phyloP scores from a whole-genome alignment of 1,140 invertebrate genomes.

The Acromyrmex echinatior region DNA sequence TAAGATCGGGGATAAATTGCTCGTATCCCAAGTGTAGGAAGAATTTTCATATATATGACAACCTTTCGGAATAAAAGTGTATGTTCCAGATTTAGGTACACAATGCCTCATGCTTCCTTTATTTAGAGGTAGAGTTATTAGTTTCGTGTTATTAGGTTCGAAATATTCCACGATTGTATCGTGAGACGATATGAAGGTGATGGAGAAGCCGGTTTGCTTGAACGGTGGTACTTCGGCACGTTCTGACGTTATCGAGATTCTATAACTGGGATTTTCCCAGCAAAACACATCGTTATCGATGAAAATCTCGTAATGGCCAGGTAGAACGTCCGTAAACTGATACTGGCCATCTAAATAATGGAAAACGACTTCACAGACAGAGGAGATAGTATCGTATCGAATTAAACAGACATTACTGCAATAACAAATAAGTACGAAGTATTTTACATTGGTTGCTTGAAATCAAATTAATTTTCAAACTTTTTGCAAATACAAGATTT shows the following conservation, averaged over 20 bases:
- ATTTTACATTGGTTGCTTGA: neutral
- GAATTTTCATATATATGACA: slow-evolving; percentile 93
- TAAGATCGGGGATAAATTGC: slow-evolving; percentile 79
- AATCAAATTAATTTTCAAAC: slow-evolving; percentile 6
- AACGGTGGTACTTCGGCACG: slow-evolving; percentile 91
- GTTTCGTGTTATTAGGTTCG: slow-evolving; percentile 76
- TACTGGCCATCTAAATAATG: slow-evolving; percentile 90
- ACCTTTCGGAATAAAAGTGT: slow-evolving; percentile 92
- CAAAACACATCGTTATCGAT: slow-evolving; percentile 91
- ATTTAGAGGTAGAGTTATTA: slow-evolving; percentile 81
- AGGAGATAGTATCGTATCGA: slow-evolving; percentile 42
- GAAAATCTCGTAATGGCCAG: slow-evolving; percentile 93
- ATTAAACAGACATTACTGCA: neutral
- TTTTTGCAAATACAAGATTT: neutral
- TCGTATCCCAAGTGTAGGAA: slow-evolving; percentile 85
- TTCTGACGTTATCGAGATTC: slow-evolving; percentile 89
- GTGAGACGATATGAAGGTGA: slow-evolving; percentile 91
- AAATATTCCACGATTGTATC: slow-evolving; percentile 86
- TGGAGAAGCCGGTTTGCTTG: slow-evolving; percentile 91
- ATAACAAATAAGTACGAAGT: slow-evolving; percentile 54
- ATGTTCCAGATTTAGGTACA: slow-evolving; percentile 90
- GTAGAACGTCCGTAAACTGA: slow-evolving; percentile 92
- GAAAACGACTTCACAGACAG: slow-evolving; percentile 77
- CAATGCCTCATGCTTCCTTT: slow-evolving; percentile 89
- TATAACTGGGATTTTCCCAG: slow-evolving; percentile 90